Evolutionary conservation across 2,113 vertebrate species (phyloP).

Genomic region (Seriola quinqueradiata): DNA sequence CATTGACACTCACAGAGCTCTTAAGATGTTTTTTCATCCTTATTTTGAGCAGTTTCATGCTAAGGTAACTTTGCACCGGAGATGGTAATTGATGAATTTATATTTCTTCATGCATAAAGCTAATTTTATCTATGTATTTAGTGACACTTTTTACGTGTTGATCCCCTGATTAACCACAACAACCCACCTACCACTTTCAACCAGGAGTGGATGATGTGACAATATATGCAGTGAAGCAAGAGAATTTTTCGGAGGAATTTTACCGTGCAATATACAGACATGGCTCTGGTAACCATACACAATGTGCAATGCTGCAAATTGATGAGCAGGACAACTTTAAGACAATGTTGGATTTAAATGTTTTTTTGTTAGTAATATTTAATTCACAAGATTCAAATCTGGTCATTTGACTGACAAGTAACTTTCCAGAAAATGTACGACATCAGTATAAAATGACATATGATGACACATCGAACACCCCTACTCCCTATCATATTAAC

Average conservation of each 20-base stretch:
- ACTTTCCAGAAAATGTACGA: not conserved
- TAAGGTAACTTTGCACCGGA: not conserved
- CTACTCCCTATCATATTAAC: not conserved
- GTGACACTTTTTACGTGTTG: not conserved
- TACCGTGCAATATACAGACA: too few relatives aligned
- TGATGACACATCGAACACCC: not conserved
- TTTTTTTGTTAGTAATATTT: too few relatives aligned
- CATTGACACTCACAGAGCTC: constrained; percentile 32
- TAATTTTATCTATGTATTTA: not conserved
- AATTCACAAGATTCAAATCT: too few relatives aligned
- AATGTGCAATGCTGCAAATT: not conserved
- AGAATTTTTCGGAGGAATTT: not conserved
- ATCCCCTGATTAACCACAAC: not conserved
- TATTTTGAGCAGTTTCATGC: not conserved
- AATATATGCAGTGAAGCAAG: not conserved
- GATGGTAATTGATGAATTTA: not conserved
- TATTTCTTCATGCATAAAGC: constrained; percentile 3
- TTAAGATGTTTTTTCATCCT: constrained; percentile 3
- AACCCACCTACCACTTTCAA: not conserved
- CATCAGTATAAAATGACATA: not conserved
- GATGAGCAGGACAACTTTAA: too few relatives aligned
- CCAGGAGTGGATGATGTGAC: not conserved
- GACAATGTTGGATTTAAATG: too few relatives aligned
- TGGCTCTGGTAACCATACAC: not conserved
- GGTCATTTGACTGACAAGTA: not conserved